These are phyloP conservation scores for Euphonia xanthogaster DNA, from an alignment of 2,797 vertebrate genomes.

Conservation along the genomic window DNA sequence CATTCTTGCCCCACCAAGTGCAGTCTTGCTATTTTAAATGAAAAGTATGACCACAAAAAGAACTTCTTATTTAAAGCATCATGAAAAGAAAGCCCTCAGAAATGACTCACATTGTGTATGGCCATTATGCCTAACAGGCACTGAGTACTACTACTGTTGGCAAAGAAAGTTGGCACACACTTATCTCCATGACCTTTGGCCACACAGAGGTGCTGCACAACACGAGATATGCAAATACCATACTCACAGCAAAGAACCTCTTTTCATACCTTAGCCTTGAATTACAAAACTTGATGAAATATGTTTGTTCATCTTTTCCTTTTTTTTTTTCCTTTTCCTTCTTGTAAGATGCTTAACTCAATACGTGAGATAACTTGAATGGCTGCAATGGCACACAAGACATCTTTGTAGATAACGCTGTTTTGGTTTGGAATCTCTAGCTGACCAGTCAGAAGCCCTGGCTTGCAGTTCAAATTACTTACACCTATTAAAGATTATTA, in stretches of 20 bases:
- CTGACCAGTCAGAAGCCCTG: background rate
- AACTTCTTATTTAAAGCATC: background rate
- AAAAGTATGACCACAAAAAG: background rate
- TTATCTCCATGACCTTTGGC: background rate
- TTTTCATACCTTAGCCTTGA: background rate
- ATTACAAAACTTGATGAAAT: background rate
- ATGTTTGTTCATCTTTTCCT: fast-evolving
- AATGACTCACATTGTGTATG: background rate
- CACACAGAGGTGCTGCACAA: background rate
- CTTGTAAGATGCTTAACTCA: background rate
- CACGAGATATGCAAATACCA: background rate
- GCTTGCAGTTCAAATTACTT: background rate
- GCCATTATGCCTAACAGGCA: background rate
- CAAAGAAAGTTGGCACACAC: background rate
- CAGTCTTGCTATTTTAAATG: background rate
- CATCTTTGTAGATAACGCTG: background rate
- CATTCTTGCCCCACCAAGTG: background rate
- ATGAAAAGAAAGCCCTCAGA: background rate
- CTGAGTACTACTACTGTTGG: background rate
- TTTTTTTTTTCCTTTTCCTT: background rate
- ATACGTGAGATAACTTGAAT: background rate
- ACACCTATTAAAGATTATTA: background rate
- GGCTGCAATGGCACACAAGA: background rate
- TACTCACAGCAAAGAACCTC: background rate
- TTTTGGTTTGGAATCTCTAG: background rate